A percentile compares a stretch with the other conserved stretches of the same genome.
Conservation (phyloP, 64 coral and sea anemone genomes). For the Montipora capricornis region DNA sequence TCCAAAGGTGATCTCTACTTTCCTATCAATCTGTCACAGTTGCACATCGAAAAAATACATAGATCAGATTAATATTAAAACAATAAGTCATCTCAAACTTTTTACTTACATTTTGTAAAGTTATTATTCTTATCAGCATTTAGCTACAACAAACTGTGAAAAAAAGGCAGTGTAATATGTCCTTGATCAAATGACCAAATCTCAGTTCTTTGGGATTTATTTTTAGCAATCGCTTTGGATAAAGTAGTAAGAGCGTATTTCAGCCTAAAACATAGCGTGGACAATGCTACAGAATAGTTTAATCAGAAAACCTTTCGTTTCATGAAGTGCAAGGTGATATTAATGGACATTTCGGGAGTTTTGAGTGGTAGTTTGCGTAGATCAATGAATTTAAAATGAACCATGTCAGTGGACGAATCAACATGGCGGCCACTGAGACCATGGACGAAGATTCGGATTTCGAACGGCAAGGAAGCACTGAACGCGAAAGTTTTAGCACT, state of each 20-base stretch:
- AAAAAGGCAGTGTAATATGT: no score
- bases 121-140: not conserved
- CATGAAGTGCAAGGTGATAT: no score
- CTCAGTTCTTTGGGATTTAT: not conserved
- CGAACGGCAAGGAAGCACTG: conserved; percentile 67
- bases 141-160: not conserved
- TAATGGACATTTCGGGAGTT: not conserved
- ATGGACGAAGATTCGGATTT: conserved; percentile 58
- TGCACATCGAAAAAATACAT: no score
- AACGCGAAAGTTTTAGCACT: conserved; percentile 77
- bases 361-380: conserved; percentile 66
- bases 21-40: no score
- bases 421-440: conserved; percentile 83
- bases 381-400: conserved; percentile 65
- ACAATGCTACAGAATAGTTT: not conserved
- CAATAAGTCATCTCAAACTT: no score
- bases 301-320: not conserved
- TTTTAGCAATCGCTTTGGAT: not conserved
- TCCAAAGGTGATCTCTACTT: no score
- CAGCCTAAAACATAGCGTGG: no score
- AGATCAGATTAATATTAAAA: no score
- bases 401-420: conserved; percentile 74
- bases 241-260: no score
- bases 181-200: not conserved
- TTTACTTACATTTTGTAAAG: not conserved